Evolutionary conservation across 1,140 invertebrate genomes (phyloP), one percentile per base, ranked within the genome.

Genomic region (Zaprionus nigranus): DNA sequence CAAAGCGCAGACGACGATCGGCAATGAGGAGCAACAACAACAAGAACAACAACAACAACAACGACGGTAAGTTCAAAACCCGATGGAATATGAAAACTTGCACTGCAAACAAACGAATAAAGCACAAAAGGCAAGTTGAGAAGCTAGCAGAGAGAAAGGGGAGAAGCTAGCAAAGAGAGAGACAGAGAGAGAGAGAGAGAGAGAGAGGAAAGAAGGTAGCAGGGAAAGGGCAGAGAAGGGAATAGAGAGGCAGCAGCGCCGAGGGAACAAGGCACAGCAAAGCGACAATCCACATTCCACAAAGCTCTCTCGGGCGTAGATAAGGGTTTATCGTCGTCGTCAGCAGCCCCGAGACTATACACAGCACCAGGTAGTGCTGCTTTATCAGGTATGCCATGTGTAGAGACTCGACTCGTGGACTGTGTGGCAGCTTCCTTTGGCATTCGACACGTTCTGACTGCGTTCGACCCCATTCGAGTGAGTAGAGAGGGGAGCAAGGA

Each of bases 1-100:
- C 84, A 90, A 90, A 88, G 78, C 68, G 82, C 68, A 78, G 58
- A 81, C 78, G 68, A 69, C 81, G 81, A 90, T 85, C 85, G 61
- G 61, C 65, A 75, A 67, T 65, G 74, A 57, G 79, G 74, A 82
- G 78, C 63, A 76, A 17, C 17, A 51, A 13, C 22, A 73, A 59
- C 51, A 59, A 51, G 26, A 51, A 60, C 56, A 46, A 58, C 34
- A 13, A 22, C 13, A 56, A 36, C 59, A 76, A 17, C 17, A 51
- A 13, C 38, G 20, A 60, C 56, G 46, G 36, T 24, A 13, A 24
- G 67, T 73, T 78, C 43, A 69, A 67, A 76, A 58, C 12, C 60
- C 34, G 65, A 62, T 75, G 69, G 78, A 78, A 84, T 67, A 85
- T 81, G 68, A 36, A 28, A 71, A 71, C 60, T 70, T 34, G 67